Evolutionary conservation across 2,113 vertebrate species (phyloP).

Genomic region (Oncorhynchus tshawytscha): DNA sequence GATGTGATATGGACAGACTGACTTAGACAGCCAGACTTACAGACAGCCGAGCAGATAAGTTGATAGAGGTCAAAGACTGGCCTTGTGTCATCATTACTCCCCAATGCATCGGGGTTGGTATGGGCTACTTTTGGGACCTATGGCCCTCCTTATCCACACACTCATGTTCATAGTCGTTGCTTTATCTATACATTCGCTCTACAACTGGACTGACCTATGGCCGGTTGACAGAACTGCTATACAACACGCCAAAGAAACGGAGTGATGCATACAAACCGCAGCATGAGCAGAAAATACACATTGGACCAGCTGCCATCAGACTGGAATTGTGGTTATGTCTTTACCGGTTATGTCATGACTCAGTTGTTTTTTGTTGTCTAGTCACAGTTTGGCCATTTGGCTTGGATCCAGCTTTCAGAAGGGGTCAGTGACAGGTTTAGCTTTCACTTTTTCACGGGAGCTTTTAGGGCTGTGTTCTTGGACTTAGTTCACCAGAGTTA

Average conservation of each 20-base stretch:
- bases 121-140: too few relatives aligned
- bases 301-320: slow-evolving; percentile 1
- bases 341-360: background rate
- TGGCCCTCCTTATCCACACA: too few relatives aligned
- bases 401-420: slow-evolving; percentile 33
- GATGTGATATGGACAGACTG: too few relatives aligned
- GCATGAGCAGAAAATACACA: background rate
- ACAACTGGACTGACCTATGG: too few relatives aligned
- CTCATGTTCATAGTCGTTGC: too few relatives aligned
- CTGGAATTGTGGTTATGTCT: slow-evolving; percentile 30
- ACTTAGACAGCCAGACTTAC: too few relatives aligned
- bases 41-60: too few relatives aligned
- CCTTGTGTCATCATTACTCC: too few relatives aligned
- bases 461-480: background rate
- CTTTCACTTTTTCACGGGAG: slow-evolving; percentile 26
- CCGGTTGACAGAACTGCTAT: too few relatives aligned
- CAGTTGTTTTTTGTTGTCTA: slow-evolving; percentile 11
- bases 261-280: background rate
- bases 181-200: too few relatives aligned
- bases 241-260: background rate
- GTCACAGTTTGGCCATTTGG: slow-evolving; percentile 24
- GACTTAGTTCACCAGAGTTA: background rate
- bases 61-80: too few relatives aligned
- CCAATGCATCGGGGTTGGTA: too few relatives aligned
- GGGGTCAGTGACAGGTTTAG: slow-evolving; percentile 4